These are phyloP conservation scores for Trachelus troglodyta DNA, from an alignment of 2,888 invertebrate genomes.

Conservation along the genomic window DNA sequence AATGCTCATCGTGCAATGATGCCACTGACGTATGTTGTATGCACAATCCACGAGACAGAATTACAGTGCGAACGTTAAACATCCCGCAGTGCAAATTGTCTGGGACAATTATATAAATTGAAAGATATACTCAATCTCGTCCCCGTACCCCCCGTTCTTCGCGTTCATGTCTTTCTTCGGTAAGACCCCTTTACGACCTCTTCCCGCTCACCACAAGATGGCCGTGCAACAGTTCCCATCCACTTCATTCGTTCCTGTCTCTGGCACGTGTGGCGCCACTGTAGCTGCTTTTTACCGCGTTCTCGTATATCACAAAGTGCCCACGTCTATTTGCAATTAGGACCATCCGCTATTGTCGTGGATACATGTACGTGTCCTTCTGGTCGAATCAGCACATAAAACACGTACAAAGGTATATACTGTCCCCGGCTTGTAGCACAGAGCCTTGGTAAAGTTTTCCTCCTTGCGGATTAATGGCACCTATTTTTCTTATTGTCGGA, in stretches of 20 bases:
- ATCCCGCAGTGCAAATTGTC: background rate
- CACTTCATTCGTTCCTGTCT: background rate
- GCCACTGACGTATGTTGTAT: background rate
- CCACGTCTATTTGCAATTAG: background rate
- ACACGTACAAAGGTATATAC: background rate
- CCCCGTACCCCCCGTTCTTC: background rate
- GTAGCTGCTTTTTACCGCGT: background rate
- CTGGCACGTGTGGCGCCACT: background rate
- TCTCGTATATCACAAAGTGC: background rate
- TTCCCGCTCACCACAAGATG: background rate
- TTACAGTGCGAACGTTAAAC: background rate
- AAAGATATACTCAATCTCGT: background rate
- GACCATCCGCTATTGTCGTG: background rate
- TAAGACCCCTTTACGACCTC: background rate
- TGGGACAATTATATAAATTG: background rate
- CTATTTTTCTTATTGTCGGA: background rate
- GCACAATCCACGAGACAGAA: background rate
- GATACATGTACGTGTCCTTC: background rate
- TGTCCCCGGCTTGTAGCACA: background rate
- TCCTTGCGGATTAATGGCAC: background rate
- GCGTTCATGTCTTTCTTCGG: background rate
- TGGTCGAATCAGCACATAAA: background rate
- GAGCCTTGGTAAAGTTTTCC: background rate
- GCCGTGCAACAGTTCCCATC: background rate
- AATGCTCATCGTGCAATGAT: background rate